Evolutionary conservation across 2,113 vertebrate species (phyloP), one percentile per base, ranked within the genome.

Genomic region (Thermophis baileyi): DNA sequence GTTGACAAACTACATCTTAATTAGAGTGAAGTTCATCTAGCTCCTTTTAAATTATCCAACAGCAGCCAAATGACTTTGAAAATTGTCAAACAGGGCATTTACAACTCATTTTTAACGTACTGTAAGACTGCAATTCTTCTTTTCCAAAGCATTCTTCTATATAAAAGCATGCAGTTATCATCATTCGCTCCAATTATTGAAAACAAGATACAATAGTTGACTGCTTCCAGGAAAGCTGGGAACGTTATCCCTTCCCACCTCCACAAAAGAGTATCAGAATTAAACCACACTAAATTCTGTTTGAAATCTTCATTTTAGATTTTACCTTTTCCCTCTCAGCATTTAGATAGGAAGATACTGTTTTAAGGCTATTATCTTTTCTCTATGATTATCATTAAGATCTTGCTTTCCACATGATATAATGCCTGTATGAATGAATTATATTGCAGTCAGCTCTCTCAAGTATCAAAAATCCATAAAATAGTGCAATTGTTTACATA

Each of bases 401-500:
- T 74, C 14, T 55, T 89, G 4, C 30, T 88, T 89, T 91, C 51
- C 40, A 55, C 40, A 57, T 47, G 47, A 8, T 35, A 55, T 40
- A 89, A 24, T 85, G 81, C 4, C 90, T 60, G n/a, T 12, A 69
- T 49, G 53, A 53, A 87, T 47, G 92, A 35, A 7, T 50, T 85
- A 85, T 20, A 81, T 14, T 27, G 35, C 27, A 35, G 60, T 46
- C 69, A 54, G 4, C 5, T 11, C 6, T 20, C 49, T 91, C 55
- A 85, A 57, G 11, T 27, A 14, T 74, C n/a, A 53, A 50, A 92
- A 50, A 50, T 47, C 20, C 27, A n/a, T 35, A 44, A 20, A 9
- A 4, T 60, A 50, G 6, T 60, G 47, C 54, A 20, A 53, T 4
- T 7, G 30, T 16, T 85, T 6, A 93, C 97, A 97, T 94, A 99